Base-by-base conservation (phyloP, 2,888 invertebrate species). In the Ceramica pisi region DNA sequence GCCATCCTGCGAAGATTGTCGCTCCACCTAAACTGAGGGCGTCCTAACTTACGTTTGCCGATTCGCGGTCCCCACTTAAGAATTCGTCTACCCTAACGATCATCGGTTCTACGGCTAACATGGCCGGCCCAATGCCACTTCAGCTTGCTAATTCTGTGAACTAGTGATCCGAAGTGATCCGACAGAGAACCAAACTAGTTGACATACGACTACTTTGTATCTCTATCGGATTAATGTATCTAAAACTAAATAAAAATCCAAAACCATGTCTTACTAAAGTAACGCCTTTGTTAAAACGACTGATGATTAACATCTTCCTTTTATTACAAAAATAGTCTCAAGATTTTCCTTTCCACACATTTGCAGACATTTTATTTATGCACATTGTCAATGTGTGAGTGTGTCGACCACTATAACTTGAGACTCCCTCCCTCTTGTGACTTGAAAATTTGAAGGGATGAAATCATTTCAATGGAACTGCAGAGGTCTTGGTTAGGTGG, bases 341-440 rank as follows among this genome's bases (percentile, higher is more conserved):
- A 75, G 83, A 85, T 89, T 86, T 85, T 86, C 85, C 84, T 81
- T 84, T 77, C 73, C 67, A 83, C 81, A 83, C 80, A 68, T 78
- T 71, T 75, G 63, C 76, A 78, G 64, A 70, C 61, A 71, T 59
- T 38, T 57, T 38, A 38, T 38, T 69, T 44, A 38, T 67, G 55
- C 66, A 56, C 7, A 19, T 19, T 62, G 12, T 50, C 23, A 19
- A 35, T 80, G 86, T 87, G 79, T 83, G 85, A 10, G 84, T 79
- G 57, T 59, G 80, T 69, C 79, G 67, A 71, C 88, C 87, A 86
- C 14, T 73, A n/a, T 83, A 78, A 23, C 31, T 66, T 76, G 85
- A 82, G 62, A 73, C 81, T 56, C 85, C 83, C 78, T 73, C 63
- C 76, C 83, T 70, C 87, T 69, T 67, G 16, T 31, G 38, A 61